Evolutionary conservation across 2,888 invertebrate species (phyloP), one percentile per base, ranked within the genome.

Genomic region (Lasioglossum morio): DNA sequence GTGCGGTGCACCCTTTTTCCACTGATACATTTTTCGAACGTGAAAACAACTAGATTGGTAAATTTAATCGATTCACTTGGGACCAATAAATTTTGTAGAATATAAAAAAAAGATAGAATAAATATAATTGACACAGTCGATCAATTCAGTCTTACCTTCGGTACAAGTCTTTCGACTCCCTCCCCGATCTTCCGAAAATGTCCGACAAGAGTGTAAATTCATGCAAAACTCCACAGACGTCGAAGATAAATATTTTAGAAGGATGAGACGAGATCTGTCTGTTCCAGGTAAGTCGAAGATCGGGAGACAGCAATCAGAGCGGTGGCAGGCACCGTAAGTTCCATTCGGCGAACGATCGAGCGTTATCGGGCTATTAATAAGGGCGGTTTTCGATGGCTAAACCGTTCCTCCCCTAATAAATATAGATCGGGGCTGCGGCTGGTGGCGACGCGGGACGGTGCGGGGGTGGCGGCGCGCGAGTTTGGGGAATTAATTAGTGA

Each of bases 401-500:
- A 46, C 37, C 60, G 72, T 57, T 60, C 30, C 69, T 78, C 75
- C 85, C 75, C 81, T 79, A 74, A 87, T 85, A 88, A 89, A 89
- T 87, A 87, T 82, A 82, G 81, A 83, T 83, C 79, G 79, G 66
- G 84, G 79, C 78, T n/a, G 60, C 16, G 27, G 60, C 60, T 27
- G 30, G 60, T 14, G 60, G 60, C 5, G 60, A 27, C 27, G 60
- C 14, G 60, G 60, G 60, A 14, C 27, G 14, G 16, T 4, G n/a
- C 53, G 23, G 53, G 53, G 53, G 3, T 53, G 60, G 30, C 60
- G 60, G 85, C 89, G 89, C 89, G 87, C 88, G 81, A 87, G 84
- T 91, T 89, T 85, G 87, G 84, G 91, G 90, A 93, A 93, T 93
- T 92, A 93, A 93, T 93, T 93, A 92, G 91, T 90, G 92, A 92